Evolutionary conservation across 2,888 invertebrate species (phyloP).

Genomic region (Caenorhabditis sp.): DNA sequence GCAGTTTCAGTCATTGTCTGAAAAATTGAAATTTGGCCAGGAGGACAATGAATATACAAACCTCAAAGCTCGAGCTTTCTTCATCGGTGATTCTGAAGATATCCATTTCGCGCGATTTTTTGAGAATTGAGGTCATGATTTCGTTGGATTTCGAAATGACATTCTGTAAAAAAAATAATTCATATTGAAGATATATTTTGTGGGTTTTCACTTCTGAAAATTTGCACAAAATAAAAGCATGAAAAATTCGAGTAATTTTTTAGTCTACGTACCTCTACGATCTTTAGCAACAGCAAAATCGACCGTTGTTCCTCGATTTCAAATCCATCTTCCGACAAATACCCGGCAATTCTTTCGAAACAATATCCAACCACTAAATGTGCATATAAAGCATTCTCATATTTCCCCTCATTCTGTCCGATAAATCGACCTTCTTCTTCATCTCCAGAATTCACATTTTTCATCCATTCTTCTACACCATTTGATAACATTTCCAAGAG

Average conservation of each 20-base stretch:
- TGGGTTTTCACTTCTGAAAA: too few relatives aligned
- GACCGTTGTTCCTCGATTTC: not conserved
- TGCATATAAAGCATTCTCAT: conserved; percentile 15
- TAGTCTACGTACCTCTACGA: conserved; percentile 22
- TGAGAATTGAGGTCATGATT: conserved; percentile 7
- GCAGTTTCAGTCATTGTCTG: conserved; percentile 12
- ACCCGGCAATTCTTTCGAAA: conserved; percentile 14
- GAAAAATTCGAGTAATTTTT: not conserved
- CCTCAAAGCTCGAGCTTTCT: conserved; percentile 20
- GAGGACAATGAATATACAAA: not conserved
- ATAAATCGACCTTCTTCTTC: not conserved
- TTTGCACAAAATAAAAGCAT: not conserved
- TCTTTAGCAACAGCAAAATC: conserved; percentile 4
- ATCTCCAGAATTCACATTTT: not conserved
- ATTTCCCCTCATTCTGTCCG: not conserved
- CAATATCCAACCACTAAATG: conserved; percentile 37
- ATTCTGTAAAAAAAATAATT: conserved; percentile 10
- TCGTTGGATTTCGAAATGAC: conserved; percentile 14
- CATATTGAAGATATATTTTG: too few relatives aligned
- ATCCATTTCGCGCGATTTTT: conserved; percentile 7
- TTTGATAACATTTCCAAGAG: conserved; percentile 24
- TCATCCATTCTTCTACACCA: conserved; percentile 22
- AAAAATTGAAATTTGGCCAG: not conserved
- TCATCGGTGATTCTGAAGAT: conserved; percentile 14
- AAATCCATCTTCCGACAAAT: conserved; percentile 4